Percentiles rank a stretch among this genome's conserved stretches.
Conservation (phyloP, 2,797 vertebrate genomes). For the Onychomys leucogaster region DNA sequence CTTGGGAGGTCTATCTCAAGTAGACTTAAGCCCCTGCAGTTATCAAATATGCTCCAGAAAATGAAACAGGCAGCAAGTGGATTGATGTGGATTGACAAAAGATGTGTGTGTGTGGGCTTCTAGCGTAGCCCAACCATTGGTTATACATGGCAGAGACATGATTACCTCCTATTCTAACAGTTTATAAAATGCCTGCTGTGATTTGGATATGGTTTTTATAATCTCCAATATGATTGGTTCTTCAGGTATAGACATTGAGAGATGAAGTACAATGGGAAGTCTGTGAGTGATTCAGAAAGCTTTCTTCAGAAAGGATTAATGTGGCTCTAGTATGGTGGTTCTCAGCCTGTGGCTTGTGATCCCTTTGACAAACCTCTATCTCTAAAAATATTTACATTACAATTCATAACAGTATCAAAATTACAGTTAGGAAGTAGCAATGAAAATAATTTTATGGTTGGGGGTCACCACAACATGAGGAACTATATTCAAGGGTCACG, state of each 20-base stretch:
- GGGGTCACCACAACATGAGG: not conserved
- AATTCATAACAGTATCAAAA: not conserved
- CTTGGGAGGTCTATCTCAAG: not conserved
- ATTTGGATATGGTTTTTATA: not conserved
- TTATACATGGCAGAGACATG: not conserved
- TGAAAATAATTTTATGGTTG: not conserved
- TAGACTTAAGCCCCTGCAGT: not conserved
- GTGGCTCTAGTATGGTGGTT: not conserved
- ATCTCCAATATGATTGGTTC: not conserved
- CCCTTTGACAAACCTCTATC: not conserved
- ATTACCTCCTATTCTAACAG: not conserved
- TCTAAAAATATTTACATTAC: not conserved
- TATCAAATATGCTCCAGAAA: not conserved
- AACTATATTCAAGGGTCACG: not conserved
- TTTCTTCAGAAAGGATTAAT: not conserved
- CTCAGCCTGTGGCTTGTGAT: not conserved
- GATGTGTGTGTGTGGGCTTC: not conserved
- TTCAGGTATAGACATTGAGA: not conserved
- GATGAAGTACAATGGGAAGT: accelerated
- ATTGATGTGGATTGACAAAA: not conserved
- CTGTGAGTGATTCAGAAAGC: not conserved
- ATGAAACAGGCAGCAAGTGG: not conserved
- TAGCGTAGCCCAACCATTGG: not conserved
- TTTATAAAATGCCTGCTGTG: not conserved
- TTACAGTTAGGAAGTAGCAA: not conserved